phyloP scores from a whole-genome alignment of 2,797 vertebrate species.

The Gymnocypris eckloni region DNA sequence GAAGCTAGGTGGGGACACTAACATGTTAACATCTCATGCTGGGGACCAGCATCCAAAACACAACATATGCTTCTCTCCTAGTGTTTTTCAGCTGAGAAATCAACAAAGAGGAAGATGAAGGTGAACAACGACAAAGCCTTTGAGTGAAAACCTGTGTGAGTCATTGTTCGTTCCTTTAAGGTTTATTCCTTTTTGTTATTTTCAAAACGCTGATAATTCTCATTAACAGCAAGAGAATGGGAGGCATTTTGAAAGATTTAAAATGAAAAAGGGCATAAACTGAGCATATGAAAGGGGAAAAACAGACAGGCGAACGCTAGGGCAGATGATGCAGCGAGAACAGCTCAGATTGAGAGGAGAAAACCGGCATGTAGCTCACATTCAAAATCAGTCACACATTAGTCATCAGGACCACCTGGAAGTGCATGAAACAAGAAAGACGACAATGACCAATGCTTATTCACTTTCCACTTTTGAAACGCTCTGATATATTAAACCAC shows the following conservation, averaged over 20 bases:
- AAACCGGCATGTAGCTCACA: conserved; percentile 67
- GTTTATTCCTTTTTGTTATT: conserved; percentile 14
- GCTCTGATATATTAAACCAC: conserved; percentile 31
- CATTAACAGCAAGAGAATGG: conserved; percentile 8
- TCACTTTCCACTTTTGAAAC: conserved; percentile 47
- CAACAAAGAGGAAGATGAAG: conserved; percentile 4
- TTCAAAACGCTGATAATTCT: conserved; percentile 6
- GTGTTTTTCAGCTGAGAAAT: conserved; percentile 34
- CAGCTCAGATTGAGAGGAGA: conserved; percentile 59
- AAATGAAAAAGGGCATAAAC: conserved; percentile 33
- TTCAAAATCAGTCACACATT: conserved; percentile 51
- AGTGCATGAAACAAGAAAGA: conserved; percentile 19
- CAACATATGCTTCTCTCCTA: conserved; percentile 69
- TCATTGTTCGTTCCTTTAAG: conserved; percentile 19
- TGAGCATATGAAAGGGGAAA: conserved; percentile 52
- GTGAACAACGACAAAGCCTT: conserved; percentile 9
- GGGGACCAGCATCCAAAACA: conserved; percentile 58
- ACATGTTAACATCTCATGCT: not conserved
- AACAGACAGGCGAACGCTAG: conserved; percentile 63
- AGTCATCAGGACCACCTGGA: conserved; percentile 57
- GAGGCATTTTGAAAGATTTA: conserved; percentile 20
- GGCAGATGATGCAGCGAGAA: conserved; percentile 57
- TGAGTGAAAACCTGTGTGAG: conserved; percentile 10
- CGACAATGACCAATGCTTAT: conserved; percentile 39
- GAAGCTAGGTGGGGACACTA: conserved; percentile 11